phyloP scores from a whole-genome alignment of 1,140 invertebrate species.

The Diorhabda sublineata region DNA sequence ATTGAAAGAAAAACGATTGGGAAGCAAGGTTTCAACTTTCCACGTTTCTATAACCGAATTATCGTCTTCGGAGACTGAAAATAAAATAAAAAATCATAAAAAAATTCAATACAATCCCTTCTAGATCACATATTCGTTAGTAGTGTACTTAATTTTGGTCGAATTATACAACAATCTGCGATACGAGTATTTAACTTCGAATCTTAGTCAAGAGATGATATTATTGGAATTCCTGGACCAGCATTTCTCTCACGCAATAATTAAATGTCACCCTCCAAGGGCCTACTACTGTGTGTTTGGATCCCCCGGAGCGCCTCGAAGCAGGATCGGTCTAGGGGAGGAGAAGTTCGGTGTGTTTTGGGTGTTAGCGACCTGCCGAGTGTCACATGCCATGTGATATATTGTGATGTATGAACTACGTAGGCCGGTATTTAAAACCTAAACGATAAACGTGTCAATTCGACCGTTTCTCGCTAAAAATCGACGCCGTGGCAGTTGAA shows the following conservation, averaged over 20 bases:
- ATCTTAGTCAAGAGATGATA: background rate
- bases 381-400: conserved; percentile 3
- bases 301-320: conserved; percentile 21
- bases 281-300: conserved; percentile 33
- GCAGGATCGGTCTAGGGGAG: conserved; percentile 4
- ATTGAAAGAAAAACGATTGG: too few species aligned
- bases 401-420: conserved; percentile 16
- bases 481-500: too few species aligned
- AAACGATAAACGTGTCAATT: too few species aligned
- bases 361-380: background rate
- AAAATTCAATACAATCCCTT: too few species aligned
- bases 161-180: too few species aligned
- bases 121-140: too few species aligned
- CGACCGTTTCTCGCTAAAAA: too few species aligned
- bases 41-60: too few species aligned
- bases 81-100: too few species aligned
- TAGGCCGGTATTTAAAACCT: conserved; percentile 14
- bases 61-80: too few species aligned
- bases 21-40: too few species aligned
- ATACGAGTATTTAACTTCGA: too few species aligned
- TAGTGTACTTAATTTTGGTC: conserved; percentile 7
- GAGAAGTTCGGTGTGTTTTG: background rate
- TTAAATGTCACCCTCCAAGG: conserved; percentile 40
- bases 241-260: conserved; percentile 28
- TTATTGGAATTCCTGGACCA: conserved; percentile 40